Percentiles rank a stretch among this genome's conserved stretches.
Conservation (phyloP, 2,113 vertebrate genomes). For the Microtus ochrogaster region DNA sequence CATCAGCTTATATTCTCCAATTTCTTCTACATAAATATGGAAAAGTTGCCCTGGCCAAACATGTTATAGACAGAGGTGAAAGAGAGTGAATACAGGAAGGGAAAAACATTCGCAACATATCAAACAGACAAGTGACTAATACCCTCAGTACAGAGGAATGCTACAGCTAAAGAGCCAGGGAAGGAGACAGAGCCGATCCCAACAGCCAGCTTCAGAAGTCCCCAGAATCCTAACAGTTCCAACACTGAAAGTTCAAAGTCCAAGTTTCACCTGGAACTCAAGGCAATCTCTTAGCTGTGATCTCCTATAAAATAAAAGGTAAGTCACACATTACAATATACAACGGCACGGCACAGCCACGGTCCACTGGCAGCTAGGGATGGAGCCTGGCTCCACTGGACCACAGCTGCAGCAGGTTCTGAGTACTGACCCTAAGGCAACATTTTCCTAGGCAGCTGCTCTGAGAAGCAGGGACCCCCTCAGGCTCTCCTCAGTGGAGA, state of each 20-base stretch:
- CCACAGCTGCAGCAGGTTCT: background rate
- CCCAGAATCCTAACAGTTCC: background rate
- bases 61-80: background rate
- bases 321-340: background rate
- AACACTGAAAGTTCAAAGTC: background rate
- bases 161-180: background rate
- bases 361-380: background rate
- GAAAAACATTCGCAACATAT: background rate
- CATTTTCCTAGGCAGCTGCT: background rate
- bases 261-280: background rate
- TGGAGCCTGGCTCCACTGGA: background rate
- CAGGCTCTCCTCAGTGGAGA: background rate
- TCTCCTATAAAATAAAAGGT: background rate
- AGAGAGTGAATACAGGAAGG: background rate
- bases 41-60: constrained; percentile 48
- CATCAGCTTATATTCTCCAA: constrained; percentile 3
- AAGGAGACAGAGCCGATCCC: background rate
- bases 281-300: background rate
- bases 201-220: background rate
- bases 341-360: background rate
- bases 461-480: background rate
- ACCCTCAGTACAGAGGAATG: background rate
- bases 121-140: constrained; percentile 2
- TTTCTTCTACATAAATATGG: constrained; percentile 38
- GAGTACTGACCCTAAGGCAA: background rate